phyloP scores from a whole-genome alignment of 2,888 invertebrate species.

The Oscheius onirici region DNA sequence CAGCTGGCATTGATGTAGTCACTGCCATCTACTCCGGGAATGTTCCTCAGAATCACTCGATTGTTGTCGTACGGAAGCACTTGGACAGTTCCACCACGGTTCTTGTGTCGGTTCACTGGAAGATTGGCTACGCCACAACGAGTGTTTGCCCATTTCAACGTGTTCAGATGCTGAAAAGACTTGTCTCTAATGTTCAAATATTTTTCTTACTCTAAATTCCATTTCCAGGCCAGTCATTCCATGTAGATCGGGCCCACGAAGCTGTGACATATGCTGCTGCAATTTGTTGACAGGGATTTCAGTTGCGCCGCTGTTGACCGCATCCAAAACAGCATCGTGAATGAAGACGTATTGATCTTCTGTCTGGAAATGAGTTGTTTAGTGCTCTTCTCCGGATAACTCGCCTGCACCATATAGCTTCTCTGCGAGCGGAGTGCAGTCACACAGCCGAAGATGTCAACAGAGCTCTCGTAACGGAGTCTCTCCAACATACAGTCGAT shows the following conservation, averaged over 20 bases:
- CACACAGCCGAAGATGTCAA: slow-evolving; percentile 98
- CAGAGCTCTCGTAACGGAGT: slow-evolving; percentile 94
- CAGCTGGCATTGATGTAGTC: slow-evolving; percentile 99
- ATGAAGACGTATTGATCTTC: slow-evolving; percentile 90
- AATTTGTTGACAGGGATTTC: slow-evolving; percentile 90
- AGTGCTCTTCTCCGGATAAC: neutral
- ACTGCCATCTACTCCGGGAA: slow-evolving; percentile 75
- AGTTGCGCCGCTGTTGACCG: slow-evolving; percentile 93
- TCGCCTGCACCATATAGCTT: slow-evolving; percentile 94
- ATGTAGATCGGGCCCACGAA: slow-evolving; percentile 21
- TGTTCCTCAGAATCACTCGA: slow-evolving; percentile 67
- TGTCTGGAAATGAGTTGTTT: slow-evolving; percentile 48
- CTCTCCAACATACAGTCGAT: slow-evolving; percentile 98
- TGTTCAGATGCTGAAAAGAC: slow-evolving; percentile 82
- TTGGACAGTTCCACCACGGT: slow-evolving; percentile 86
- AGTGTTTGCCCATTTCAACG: slow-evolving; percentile 90
- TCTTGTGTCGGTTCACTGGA: slow-evolving; percentile 97
- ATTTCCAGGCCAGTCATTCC: slow-evolving; percentile 49
- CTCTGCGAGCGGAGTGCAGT: slow-evolving; percentile 95
- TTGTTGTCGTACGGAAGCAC: slow-evolving; percentile 96
- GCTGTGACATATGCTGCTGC: slow-evolving; percentile 86
- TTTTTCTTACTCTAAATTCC: slow-evolving; percentile 41
- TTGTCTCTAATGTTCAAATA: slow-evolving; percentile 89
- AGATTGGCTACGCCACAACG: slow-evolving; percentile 94
- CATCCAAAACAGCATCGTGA: slow-evolving; percentile 95